Evolutionary conservation across 2,113 vertebrate species (phyloP).

Genomic region (Ictalurus furcatus): DNA sequence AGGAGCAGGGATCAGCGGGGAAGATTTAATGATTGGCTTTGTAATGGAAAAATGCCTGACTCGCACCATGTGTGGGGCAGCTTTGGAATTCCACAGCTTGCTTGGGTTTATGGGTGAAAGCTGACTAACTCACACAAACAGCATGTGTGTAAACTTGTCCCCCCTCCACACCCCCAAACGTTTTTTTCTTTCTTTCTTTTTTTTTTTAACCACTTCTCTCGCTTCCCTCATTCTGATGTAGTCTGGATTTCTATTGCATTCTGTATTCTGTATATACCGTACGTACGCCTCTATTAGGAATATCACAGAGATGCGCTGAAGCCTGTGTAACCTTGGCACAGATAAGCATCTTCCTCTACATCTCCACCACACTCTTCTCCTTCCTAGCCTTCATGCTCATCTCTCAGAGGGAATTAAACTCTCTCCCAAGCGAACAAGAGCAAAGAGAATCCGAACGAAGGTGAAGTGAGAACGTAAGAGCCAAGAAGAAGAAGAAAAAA

Average conservation of each 20-base stretch:
- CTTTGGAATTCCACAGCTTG: conserved; percentile 38
- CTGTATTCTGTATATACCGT: too few species aligned
- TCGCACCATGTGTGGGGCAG: conserved; percentile 60
- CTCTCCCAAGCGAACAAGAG: not conserved
- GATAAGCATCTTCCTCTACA: conserved; percentile 1
- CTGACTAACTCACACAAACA: conserved; percentile 40
- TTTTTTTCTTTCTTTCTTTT: too few species aligned
- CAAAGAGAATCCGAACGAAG: not conserved
- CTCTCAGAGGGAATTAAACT: conserved; percentile 13
- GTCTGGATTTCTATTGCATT: not conserved
- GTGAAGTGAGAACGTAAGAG: not conserved
- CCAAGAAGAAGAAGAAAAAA: not conserved
- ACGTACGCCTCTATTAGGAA: not conserved
- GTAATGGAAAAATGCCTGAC: conserved; percentile 76
- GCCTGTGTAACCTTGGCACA: conserved; percentile 8
- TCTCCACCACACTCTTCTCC: not conserved
- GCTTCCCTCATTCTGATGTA: not conserved
- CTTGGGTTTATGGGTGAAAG: conserved; percentile 56
- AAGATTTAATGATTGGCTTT: conserved; percentile 73
- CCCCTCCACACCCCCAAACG: not conserved
- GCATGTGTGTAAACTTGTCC: conserved; percentile 18
- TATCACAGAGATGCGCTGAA: not conserved
- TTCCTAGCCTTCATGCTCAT: conserved; percentile 9
- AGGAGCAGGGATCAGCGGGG: conserved; percentile 72
- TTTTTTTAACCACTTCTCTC: not conserved